Conservation (phyloP, 2,888 invertebrate species). For the Rhimphoctona megacephalus region DNA sequence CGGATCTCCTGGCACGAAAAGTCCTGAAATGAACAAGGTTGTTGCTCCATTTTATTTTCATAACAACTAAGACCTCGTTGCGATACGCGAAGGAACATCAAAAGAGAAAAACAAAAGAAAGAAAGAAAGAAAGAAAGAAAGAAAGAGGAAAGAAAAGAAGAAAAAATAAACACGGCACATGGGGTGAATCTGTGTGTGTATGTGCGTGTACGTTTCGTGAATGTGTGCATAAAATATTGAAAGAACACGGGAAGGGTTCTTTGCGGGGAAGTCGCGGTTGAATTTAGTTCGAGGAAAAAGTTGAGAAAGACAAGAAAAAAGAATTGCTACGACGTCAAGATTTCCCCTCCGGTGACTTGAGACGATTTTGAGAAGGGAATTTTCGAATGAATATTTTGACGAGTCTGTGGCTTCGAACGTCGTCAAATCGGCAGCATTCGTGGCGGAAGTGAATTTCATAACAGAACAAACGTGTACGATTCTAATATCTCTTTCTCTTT, state of each 20-base stretch:
- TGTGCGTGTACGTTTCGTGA: not conserved
- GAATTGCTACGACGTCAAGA: not conserved
- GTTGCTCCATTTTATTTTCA: constrained; percentile 71
- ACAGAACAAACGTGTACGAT: not conserved
- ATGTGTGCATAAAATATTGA: not conserved
- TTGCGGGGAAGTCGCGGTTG: not conserved
- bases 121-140: not conserved
- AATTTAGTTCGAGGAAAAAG: not conserved
- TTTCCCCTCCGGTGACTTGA: not conserved
- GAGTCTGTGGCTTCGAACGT: not conserved
- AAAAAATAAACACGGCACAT: not conserved
- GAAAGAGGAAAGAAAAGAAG: not conserved
- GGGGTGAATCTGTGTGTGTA: not conserved
- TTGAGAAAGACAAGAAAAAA: not conserved
- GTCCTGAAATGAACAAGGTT: constrained; percentile 69
- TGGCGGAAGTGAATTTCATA: not conserved
- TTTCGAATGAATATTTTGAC: not conserved
- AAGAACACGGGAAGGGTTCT: not conserved
- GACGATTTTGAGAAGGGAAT: not conserved
- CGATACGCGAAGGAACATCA: constrained; percentile 17
- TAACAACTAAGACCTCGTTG: constrained; percentile 60
- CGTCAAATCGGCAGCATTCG: not conserved
- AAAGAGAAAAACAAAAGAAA: not conserved
- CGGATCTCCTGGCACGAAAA: constrained; percentile 60
- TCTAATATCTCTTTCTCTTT: not conserved